Base-by-base conservation (phyloP, 2,113 vertebrate species). In the Seriola dumerili region DNA sequence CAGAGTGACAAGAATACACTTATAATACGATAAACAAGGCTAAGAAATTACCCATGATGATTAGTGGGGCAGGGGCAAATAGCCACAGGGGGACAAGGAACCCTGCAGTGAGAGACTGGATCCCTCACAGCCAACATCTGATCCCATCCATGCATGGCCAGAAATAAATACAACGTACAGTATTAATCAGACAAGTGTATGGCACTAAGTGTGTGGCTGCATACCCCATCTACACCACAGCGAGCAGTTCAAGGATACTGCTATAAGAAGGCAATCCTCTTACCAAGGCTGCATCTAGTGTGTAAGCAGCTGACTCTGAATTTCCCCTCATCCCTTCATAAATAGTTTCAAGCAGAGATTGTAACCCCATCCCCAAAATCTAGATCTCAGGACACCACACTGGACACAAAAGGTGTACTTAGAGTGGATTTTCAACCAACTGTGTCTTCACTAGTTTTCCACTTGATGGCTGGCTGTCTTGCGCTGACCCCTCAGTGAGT, bases 231-330 rank as follows among this genome's bases (percentile, higher is more conserved):
- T 65, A 65, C 52, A 83, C 83, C 1, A 48, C 72, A 86, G 72
- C 55, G 76, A 81, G 76, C 73, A 78, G 76, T 64, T 75, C 29
- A 69, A 63, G 58, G 68, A 90, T 78, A 64, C 52, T 55, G 42
- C 23, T 25, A 17, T 71, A 90, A 91, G 73, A 83, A 67, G 63
- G 52, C 83, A 90, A 92, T 91, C 92, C 89, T 90, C 92, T 92
- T 92, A 92, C 23, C 19, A 77, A 78, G 72, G 67, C 74, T 73
- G 48, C 23, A 61, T 62, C 64, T 50, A 72, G 32, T 25, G 57
- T 9, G 38, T 34, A 44, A 88, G 79, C 34, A 88, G 80, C 34
- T 48, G 32, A 55, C 40, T 72, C 40, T 72, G 25, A 32, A 67
- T 78, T 78, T 77, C 48, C 25, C 57, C 71, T 63, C 42, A 68